phyloP scores from a whole-genome alignment of 2,113 vertebrate species.

The Cairina moschata region DNA sequence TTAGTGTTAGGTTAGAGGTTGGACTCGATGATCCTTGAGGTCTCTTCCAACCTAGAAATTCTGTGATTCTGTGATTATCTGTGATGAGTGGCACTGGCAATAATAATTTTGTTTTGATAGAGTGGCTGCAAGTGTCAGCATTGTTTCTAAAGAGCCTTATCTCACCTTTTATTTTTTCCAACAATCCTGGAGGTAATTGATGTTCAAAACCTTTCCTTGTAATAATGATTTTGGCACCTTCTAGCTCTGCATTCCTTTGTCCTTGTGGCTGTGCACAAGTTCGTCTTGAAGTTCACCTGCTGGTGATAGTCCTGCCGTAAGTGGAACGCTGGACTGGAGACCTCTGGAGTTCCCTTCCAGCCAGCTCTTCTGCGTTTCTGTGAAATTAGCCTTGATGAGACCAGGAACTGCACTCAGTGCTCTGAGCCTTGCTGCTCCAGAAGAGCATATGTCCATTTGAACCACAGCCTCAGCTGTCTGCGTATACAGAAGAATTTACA shows the following conservation, averaged over 20 bases:
- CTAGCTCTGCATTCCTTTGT: neutral
- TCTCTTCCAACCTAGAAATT: too few relatives aligned
- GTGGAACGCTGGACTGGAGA: neutral
- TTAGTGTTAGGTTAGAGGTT: too few relatives aligned
- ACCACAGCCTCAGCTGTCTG: too few relatives aligned
- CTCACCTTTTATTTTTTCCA: neutral
- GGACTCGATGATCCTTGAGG: too few relatives aligned
- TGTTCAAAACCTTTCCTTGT: neutral
- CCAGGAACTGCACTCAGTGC: neutral
- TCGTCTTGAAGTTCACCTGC: neutral
- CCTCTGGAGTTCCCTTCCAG: neutral
- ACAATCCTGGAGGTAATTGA: neutral
- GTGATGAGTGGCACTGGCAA: neutral
- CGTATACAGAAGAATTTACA: too few relatives aligned
- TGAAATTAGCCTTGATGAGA: neutral
- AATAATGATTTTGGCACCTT: neutral
- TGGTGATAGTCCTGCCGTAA: neutral
- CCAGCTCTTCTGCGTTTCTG: neutral
- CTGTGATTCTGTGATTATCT: too few relatives aligned
- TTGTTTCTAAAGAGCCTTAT: neutral
- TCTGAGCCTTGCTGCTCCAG: neutral
- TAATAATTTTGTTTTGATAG: neutral
- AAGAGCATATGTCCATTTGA: neutral
- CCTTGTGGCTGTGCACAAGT: neutral
- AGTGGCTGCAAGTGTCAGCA: neutral